A percentile compares a stretch with the other conserved stretches of the same genome.
These are phyloP conservation scores for Pherbina coryleti DNA, from an alignment of 2,888 invertebrate genomes.

Conservation along the genomic window DNA sequence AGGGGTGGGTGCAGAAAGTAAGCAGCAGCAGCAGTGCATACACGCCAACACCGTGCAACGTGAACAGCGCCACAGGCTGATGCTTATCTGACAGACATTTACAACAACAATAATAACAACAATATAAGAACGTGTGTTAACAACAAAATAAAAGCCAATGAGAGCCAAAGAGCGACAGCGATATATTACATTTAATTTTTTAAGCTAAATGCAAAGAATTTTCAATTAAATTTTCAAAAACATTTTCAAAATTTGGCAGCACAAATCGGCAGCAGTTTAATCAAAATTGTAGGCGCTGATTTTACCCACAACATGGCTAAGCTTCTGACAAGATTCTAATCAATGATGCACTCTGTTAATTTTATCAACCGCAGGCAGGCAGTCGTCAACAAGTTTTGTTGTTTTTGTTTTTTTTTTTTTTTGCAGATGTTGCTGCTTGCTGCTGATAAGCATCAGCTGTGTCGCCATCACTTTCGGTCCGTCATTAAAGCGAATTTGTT, in stretches of 20 bases:
- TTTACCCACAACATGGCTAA: constrained; percentile 26
- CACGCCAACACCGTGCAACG: background rate
- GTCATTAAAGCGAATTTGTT: constrained; percentile 12
- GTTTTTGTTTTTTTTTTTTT: background rate
- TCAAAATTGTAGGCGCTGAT: constrained; percentile 17
- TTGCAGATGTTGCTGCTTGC: background rate
- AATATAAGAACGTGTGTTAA: background rate
- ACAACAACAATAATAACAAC: background rate
- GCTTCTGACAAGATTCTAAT: constrained; percentile 33
- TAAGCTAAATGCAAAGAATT: background rate
- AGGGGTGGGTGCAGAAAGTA: background rate
- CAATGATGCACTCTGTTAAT: constrained; percentile 41
- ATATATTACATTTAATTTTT: background rate
- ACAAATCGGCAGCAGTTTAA: background rate
- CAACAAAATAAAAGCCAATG: background rate
- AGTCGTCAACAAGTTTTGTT: background rate
- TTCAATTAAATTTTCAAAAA: background rate
- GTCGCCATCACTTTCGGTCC: background rate
- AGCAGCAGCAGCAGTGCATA: background rate
- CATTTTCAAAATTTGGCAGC: background rate
- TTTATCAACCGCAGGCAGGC: constrained; percentile 24
- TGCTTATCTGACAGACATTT: constrained; percentile 26
- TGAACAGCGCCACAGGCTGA: constrained; percentile 10
- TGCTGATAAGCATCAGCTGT: constrained; percentile 27
- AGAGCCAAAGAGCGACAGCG: background rate